Conservation (phyloP, 2,888 invertebrate genomes). For the Rambutsinella grinnellia region DNA sequence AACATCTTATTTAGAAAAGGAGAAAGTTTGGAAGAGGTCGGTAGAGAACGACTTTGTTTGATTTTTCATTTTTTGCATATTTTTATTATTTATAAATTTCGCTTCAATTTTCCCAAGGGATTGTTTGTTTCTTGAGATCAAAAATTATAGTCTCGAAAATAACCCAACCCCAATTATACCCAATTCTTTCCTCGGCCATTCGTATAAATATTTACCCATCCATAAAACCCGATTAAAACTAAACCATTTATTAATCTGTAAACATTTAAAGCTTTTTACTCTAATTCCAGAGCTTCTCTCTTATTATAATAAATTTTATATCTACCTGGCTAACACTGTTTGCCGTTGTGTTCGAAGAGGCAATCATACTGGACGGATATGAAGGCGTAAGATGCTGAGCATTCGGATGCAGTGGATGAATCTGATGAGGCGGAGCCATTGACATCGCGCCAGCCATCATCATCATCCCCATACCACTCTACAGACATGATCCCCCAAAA, state of each 20-base stretch:
- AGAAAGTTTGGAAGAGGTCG: conserved; percentile 18
- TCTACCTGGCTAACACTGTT: conserved; percentile 66
- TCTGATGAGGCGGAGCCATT: conserved; percentile 57
- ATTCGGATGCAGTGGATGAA: conserved; percentile 55
- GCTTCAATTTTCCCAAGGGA: no score
- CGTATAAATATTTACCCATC: conserved; percentile 33
- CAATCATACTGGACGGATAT: conserved; percentile 40
- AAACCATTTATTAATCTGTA: conserved; percentile 11
- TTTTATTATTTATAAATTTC: no score
- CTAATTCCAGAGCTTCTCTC: conserved; percentile 11
- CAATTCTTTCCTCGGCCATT: conserved; percentile 2
- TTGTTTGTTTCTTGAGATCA: no score
- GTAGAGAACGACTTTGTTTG: conserved; percentile 46
- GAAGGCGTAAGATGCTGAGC: conserved; percentile 19
- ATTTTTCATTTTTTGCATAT: no score
- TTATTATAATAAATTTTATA: conserved; percentile 25
- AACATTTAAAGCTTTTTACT: conserved; percentile 37
- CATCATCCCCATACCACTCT: conserved; percentile 66
- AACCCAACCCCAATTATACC: conserved; percentile 25
- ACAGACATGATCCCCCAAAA: conserved; percentile 60
- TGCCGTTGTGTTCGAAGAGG: conserved; percentile 57
- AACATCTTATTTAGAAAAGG: no score
- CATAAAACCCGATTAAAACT: conserved; percentile 27
- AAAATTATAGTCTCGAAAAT: no score
- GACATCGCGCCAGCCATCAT: conserved; percentile 64